Percentiles rank a stretch among this genome's conserved stretches.
phyloP scores from a whole-genome alignment of 2,113 vertebrate species.

The Felis chaus region DNA sequence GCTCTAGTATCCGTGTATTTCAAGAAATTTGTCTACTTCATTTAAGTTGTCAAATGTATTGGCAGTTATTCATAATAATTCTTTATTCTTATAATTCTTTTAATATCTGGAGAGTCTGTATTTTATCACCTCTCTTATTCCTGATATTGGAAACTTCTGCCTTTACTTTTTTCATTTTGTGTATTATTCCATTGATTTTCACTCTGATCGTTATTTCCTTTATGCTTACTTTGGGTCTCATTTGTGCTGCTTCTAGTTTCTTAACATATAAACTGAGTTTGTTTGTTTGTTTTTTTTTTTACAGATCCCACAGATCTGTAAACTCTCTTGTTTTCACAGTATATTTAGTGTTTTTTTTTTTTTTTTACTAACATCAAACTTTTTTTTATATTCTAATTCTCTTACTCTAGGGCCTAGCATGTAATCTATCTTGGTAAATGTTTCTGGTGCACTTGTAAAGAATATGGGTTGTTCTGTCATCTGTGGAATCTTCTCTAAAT shows the following conservation, averaged over 20 bases:
- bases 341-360: not conserved
- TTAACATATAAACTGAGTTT: not conserved
- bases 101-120: not conserved
- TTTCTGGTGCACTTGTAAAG: not conserved
- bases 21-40: not conserved
- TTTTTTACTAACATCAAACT: not conserved
- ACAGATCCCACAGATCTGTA: not conserved
- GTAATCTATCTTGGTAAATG: not conserved
- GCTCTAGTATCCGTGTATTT: not conserved
- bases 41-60: not conserved
- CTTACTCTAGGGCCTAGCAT: not conserved
- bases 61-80: not conserved
- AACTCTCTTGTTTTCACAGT: not conserved
- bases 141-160: not conserved
- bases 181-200: not conserved
- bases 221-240: not conserved
- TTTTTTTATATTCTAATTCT: not conserved
- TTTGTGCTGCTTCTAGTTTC: not conserved
- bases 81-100: not conserved
- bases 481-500: not conserved
- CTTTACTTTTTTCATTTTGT: not conserved
- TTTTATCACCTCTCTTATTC: not conserved
- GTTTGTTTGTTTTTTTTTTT: not conserved
- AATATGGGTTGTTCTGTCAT: not conserved
- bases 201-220: not conserved